Percentiles rank a stretch among this genome's conserved stretches.
phyloP scores from a whole-genome alignment of 2,113 vertebrate species.

The Corythornis cristatus region DNA sequence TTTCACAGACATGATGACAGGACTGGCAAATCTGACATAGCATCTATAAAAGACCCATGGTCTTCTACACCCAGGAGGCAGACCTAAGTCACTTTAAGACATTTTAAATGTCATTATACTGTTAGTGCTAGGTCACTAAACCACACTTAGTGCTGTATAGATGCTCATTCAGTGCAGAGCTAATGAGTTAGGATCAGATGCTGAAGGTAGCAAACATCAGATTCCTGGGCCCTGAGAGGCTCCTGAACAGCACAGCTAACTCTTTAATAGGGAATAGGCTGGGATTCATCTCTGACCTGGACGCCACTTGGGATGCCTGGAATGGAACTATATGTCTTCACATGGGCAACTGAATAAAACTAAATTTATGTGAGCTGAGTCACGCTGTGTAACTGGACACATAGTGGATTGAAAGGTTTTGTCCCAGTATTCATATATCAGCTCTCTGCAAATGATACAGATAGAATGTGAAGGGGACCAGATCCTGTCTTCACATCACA shows the following conservation, averaged over 20 bases:
- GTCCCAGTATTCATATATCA: background rate
- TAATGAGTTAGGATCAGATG: background rate
- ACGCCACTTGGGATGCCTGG: background rate
- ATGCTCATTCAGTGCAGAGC: background rate
- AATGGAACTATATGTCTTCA: background rate
- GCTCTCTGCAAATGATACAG: background rate
- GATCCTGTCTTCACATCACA: background rate
- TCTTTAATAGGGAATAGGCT: background rate
- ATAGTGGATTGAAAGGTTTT: background rate
- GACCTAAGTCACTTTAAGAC: background rate
- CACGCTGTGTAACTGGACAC: background rate
- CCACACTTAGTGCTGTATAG: background rate
- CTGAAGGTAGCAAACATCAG: background rate
- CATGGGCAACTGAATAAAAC: background rate
- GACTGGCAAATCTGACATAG: background rate
- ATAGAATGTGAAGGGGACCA: fast-evolving
- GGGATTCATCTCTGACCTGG: background rate
- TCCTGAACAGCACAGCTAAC: background rate
- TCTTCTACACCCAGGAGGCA: background rate
- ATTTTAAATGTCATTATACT: background rate
- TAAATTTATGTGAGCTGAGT: background rate
- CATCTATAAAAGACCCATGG: background rate
- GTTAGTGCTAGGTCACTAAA: background rate
- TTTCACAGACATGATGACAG: background rate
- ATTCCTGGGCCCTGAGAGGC: background rate